Evolutionary conservation across 2,113 vertebrate genomes (phyloP), one percentile per base, ranked within the genome.

Genomic region (Limanda limanda): DNA sequence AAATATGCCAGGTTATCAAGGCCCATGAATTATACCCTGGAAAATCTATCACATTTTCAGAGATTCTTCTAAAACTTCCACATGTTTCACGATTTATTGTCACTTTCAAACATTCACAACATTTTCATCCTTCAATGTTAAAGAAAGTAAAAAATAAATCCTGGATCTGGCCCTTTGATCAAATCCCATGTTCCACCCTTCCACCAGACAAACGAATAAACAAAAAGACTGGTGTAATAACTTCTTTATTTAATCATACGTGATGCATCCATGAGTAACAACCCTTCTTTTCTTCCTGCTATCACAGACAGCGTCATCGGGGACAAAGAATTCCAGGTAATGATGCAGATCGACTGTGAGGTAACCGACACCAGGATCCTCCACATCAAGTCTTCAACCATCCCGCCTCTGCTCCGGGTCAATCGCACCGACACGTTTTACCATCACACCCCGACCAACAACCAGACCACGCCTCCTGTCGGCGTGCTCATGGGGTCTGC

Each of bases 271-370:
- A 61, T 18, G 42, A 18, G 21, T 87, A 42, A 87, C 40, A 18
- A 10, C 10, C 5, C 51, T 23, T 48, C 0, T 55, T 65, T 68
- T 64, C 52, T 13, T 69, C 10, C 66, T 81, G 21, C 51, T n/a
- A 2, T 37, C 84, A 51, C 95, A 99, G 98, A 98, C 37, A 97
- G 96, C 8, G 92, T 98, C 47, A 97, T 98, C 81, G 94, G 96
- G 0, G 96, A 96, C 81, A 95, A 97, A 79, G 96, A 97, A 65
- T 95, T 95, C 0, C 96, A 98, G 86, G 96, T 97, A 83, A 99
- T 99, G 98, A 99, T 99, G 97, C 97, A 99, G 92, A 99, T 98
- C 0, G 98, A 98, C 92, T 99, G 97, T 3, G 97, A 99, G 76
- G 98, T 99, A 74, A 96, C 97, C 78, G 95, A 98, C 93, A 98